Percentiles rank a stretch among this genome's conserved stretches.
Conservation (phyloP, 1,140 invertebrate genomes). For the Plutomurus gul region DNA sequence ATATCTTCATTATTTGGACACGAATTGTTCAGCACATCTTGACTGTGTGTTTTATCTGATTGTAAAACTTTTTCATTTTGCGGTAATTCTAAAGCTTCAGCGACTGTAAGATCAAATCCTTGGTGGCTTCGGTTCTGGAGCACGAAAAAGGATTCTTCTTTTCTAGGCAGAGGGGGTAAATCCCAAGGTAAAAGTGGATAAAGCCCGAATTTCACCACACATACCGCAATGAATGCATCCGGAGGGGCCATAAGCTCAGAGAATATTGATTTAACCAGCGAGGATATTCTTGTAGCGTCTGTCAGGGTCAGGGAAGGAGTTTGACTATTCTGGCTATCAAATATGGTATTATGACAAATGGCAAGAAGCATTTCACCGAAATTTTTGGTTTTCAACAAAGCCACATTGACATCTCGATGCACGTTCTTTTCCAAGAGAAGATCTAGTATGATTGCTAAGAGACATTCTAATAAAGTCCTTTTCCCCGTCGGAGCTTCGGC, state of each 20-base stretch:
- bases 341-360: slow-evolving; percentile 42
- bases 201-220: slow-evolving; percentile 46
- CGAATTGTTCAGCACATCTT: neutral
- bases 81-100: neutral
- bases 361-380: slow-evolving; percentile 44
- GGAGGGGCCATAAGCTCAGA: slow-evolving; percentile 52
- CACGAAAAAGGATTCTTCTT: slow-evolving; percentile 44
- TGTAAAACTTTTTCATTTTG: neutral
- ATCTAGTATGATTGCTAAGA: slow-evolving; percentile 43
- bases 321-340: slow-evolving; percentile 30
- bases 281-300: slow-evolving; percentile 44
- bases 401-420: slow-evolving; percentile 47
- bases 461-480: slow-evolving; percentile 46
- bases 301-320: neutral
- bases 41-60: neutral
- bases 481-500: slow-evolving; percentile 42
- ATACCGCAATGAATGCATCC: slow-evolving; percentile 42
- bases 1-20: slow-evolving; percentile 28
- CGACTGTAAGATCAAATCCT: neutral
- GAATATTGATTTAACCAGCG: slow-evolving; percentile 46
- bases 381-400: slow-evolving; percentile 45
- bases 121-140: slow-evolving; percentile 30
- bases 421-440: slow-evolving; percentile 44
- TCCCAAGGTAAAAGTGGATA: slow-evolving; percentile 48
- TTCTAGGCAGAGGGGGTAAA: slow-evolving; percentile 46